A percentile compares a stretch with the other conserved stretches of the same genome.
Conservation (phyloP, 2,888 invertebrate genomes). For the Loripinus fragilis region DNA sequence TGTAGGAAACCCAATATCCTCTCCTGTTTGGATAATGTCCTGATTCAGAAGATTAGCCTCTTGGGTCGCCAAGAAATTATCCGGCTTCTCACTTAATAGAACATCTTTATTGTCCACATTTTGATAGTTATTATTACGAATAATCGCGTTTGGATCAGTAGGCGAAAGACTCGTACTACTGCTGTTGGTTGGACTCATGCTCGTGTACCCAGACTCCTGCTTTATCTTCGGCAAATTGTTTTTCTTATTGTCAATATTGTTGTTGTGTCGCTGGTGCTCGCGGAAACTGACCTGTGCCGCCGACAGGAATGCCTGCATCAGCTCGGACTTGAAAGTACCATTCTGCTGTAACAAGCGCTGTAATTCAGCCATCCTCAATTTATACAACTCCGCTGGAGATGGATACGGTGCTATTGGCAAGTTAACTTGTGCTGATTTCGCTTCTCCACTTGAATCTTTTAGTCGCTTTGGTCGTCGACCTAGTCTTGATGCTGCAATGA, state of each 20-base stretch:
- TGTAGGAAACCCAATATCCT: conserved; percentile 11
- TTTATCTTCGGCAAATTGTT: not conserved
- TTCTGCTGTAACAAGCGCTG: conserved; percentile 79
- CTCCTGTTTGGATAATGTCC: not conserved
- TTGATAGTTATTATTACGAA: conserved; percentile 36
- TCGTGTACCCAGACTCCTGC: conserved; percentile 68
- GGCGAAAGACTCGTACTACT: conserved; percentile 71
- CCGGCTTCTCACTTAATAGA: conserved; percentile 6
- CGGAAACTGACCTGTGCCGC: conserved; percentile 77
- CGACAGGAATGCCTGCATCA: conserved; percentile 78
- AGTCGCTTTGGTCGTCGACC: conserved; percentile 82
- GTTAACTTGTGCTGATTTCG: conserved; percentile 66
- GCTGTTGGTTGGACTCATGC: conserved; percentile 69
- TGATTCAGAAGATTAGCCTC: conserved; percentile 6
- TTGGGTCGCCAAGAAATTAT: conserved; percentile 12
- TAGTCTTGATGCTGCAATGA: conserved; percentile 81
- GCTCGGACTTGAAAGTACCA: conserved; percentile 76
- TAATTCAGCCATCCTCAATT: conserved; percentile 80
- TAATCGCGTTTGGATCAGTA: conserved; percentile 22
- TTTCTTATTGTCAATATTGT: conserved; percentile 56
- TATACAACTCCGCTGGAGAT: conserved; percentile 76
- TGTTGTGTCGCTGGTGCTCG: conserved; percentile 69
- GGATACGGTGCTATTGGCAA: conserved; percentile 81
- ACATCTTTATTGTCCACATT: conserved; percentile 34
- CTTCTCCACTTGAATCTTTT: conserved; percentile 78